Base-by-base conservation (phyloP, 2,888 invertebrate species). In the Pandemis corylana region DNA sequence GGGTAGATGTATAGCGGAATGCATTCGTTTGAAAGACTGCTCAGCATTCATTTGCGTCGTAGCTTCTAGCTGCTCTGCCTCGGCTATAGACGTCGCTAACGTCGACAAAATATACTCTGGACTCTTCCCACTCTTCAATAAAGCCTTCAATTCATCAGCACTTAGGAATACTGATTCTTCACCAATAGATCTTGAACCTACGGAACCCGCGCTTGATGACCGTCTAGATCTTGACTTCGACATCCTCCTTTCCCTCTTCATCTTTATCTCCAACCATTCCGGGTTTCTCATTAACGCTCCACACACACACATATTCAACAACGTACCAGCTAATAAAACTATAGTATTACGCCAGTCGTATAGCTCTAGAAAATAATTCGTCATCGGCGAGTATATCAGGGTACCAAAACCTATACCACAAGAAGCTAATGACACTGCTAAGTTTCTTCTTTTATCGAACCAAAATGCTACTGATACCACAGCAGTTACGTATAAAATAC, bases 391-490 rank as follows among this genome's bases (percentile, higher is more conserved):
- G 88, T 97, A 98, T n/a, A 98, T 91, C 82, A 98, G 96, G 0
- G 98, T 98, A 28, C 98, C 98, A 75, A 98, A 96, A 0, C 98
- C 98, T 0, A 98, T 97, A 3, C 98, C 98, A 78, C 97, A 97
- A 0, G 98, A 98, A 0, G 98, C 97, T 72, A 98, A 92, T 7
- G 98, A 97, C 0, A 98, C 97, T 2, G 98, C 98, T 77, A 98
- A 94, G 46, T 97, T 97, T 69, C 98, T 95, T 86, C 96, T 96
- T 86, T 97, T 97, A 83, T 98, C 98, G 84, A 98, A 98, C 97
- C 98, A 98, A 87, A 97, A 98, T 0, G 98, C 98, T 61, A 98
- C 97, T 61, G 97, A 97, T 0, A 98, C 98, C 4, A 98, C 98
- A 7, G 98, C 97, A 2, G 98, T 97, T 28, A 98, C 98, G 86